Percentiles rank a stretch among this genome's conserved stretches.
Conservation (phyloP, 2,888 invertebrate genomes). For the Clusia tigrina region DNA sequence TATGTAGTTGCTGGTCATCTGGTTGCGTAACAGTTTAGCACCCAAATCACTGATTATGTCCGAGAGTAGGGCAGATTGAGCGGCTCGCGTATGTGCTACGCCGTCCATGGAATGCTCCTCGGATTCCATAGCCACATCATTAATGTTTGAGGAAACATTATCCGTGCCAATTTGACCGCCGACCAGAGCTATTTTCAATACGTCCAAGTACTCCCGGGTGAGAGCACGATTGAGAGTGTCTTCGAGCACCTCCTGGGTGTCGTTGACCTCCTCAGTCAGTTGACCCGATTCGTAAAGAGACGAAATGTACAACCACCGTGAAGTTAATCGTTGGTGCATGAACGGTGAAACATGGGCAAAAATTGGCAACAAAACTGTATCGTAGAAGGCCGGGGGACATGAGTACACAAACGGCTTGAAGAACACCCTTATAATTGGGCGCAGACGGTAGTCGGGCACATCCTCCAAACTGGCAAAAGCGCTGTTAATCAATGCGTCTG, state of each 20-base stretch:
- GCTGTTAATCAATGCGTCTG: conserved; percentile 76
- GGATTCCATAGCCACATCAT: conserved; percentile 69
- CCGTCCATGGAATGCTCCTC: conserved; percentile 78
- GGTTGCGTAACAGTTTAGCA: conserved; percentile 73
- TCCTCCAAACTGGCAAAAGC: conserved; percentile 65
- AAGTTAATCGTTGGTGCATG: conserved; percentile 74
- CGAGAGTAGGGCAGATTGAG: conserved; percentile 67
- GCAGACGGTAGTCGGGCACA: conserved; percentile 85
- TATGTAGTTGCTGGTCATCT: conserved; percentile 71
- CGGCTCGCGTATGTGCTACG: conserved; percentile 66
- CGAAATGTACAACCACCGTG: conserved; percentile 82
- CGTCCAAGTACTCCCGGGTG: conserved; percentile 87
- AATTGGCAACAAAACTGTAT: conserved; percentile 79
- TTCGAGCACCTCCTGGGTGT: conserved; percentile 79
- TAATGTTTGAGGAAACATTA: conserved; percentile 32
- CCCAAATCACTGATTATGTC: conserved; percentile 87
- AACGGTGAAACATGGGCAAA: conserved; percentile 80
- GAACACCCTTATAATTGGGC: conserved; percentile 83
- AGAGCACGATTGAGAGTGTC: conserved; percentile 86
- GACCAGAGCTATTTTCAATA: conserved; percentile 78
- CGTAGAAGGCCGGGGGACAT: conserved; percentile 84
- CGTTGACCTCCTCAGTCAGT: conserved; percentile 75
- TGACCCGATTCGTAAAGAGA: conserved; percentile 79
- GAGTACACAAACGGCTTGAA: conserved; percentile 85
- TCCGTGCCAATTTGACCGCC: conserved; percentile 70